phyloP scores from a whole-genome alignment of 1,140 invertebrate genomes.

The Telenomus remus region DNA sequence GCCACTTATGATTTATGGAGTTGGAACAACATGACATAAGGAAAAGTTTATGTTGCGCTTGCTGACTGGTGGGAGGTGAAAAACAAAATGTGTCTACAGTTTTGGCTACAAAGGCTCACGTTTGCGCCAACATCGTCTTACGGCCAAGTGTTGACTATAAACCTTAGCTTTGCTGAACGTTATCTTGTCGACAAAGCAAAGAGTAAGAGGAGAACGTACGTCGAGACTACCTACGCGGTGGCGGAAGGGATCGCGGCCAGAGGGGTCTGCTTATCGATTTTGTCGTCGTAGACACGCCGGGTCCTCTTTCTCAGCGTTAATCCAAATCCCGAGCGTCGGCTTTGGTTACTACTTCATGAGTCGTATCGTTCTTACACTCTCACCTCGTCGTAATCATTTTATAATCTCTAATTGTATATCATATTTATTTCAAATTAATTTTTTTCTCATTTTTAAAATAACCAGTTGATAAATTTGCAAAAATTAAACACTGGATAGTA shows the following conservation, averaged over 20 bases:
- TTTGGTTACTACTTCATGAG: slow-evolving; percentile 45
- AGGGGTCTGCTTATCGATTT: slow-evolving; percentile 63
- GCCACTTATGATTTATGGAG: too few relatives aligned
- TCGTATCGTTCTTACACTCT: slow-evolving; percentile 37
- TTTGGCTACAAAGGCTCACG: slow-evolving; percentile 25
- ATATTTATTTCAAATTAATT: too few relatives aligned
- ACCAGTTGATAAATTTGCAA: too few relatives aligned
- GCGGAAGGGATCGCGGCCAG: slow-evolving; percentile 37
- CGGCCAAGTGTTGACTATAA: slow-evolving; percentile 38
- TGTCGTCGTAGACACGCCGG: slow-evolving; percentile 62
- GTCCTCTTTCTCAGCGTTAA: slow-evolving; percentile 65
- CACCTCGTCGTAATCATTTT: not conserved
- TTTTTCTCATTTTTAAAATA: too few relatives aligned
- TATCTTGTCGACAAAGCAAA: slow-evolving; percentile 50
- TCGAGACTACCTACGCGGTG: slow-evolving; percentile 22
- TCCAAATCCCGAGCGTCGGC: slow-evolving; percentile 53
- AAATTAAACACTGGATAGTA: too few relatives aligned
- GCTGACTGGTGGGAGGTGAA: too few relatives aligned
- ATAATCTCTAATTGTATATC: too few relatives aligned
- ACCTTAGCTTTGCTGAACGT: slow-evolving; percentile 44
- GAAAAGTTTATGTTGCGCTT: too few relatives aligned
- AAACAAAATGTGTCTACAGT: not conserved
- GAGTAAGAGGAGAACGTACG: slow-evolving; percentile 47
- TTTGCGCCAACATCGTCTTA: slow-evolving; percentile 30
- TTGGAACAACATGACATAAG: too few relatives aligned